phyloP scores from a whole-genome alignment of 2,113 vertebrate species.

The Cyprinodon tularosa region DNA sequence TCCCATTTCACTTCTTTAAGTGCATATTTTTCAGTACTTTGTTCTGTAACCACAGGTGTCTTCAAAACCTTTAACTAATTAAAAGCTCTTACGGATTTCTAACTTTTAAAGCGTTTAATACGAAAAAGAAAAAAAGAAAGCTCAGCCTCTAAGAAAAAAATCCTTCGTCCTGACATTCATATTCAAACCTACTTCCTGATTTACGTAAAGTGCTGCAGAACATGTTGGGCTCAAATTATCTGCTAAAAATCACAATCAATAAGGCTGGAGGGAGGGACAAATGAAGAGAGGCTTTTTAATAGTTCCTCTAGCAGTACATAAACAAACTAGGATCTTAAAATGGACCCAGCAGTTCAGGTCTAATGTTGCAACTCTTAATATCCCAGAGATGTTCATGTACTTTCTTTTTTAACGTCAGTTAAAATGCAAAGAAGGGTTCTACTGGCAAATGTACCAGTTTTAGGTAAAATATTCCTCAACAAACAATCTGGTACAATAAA shows the following conservation, averaged over 20 bases:
- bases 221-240: background rate
- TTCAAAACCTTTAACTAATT: background rate
- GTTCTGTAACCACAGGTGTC: background rate
- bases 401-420: background rate
- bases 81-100: background rate
- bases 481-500: background rate
- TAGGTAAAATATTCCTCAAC: background rate
- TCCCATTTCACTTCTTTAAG: background rate
- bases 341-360: conserved; percentile 31
- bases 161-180: background rate
- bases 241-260: background rate
- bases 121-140: background rate
- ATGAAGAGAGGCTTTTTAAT: background rate
- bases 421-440: background rate
- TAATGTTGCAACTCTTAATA: conserved; percentile 20
- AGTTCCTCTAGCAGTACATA: background rate
- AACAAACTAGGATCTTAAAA: conserved; percentile 28
- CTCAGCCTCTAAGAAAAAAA: background rate
- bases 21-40: background rate
- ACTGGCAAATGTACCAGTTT: background rate
- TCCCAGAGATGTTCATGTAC: background rate
- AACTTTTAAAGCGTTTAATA: background rate
- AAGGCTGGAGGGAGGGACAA: no score
- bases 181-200: background rate
- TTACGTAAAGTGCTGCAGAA: background rate